A percentile compares a stretch with the other conserved stretches of the same genome.
phyloP scores from a whole-genome alignment of 2,113 vertebrate species.

The Eptesicus fuscus region DNA sequence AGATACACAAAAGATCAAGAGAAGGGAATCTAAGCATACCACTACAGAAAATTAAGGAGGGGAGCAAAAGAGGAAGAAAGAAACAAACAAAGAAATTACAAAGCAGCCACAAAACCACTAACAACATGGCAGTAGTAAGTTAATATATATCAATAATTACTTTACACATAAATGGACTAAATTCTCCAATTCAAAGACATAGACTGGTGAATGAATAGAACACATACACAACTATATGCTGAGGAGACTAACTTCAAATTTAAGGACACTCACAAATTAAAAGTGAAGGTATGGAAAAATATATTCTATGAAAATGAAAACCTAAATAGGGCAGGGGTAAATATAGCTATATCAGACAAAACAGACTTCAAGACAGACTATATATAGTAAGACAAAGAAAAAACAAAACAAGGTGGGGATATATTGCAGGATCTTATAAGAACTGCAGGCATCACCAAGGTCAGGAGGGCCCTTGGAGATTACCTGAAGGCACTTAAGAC shows the following conservation, averaged over 20 bases:
- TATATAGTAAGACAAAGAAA: not conserved
- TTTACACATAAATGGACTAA: not conserved
- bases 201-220: not conserved
- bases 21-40: not conserved
- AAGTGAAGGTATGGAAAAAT: not conserved
- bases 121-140: not conserved
- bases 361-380: not conserved
- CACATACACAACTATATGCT: not conserved
- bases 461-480: constrained; percentile 77
- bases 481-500: constrained; percentile 80
- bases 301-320: not conserved
- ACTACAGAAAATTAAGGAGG: not conserved
- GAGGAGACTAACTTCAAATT: not conserved
- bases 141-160: not conserved
- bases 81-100: not conserved
- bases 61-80: not conserved
- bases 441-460: constrained; percentile 72
- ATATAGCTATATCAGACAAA: not conserved
- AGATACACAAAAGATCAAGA: not conserved
- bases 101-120: not conserved
- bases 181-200: not conserved
- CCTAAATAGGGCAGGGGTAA: not conserved
- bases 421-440: constrained; percentile 77
- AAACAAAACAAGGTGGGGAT: constrained; percentile 78
- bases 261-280: not conserved